phyloP scores from a whole-genome alignment of 2,888 invertebrate genomes.

The Halocaridina rubra region DNA sequence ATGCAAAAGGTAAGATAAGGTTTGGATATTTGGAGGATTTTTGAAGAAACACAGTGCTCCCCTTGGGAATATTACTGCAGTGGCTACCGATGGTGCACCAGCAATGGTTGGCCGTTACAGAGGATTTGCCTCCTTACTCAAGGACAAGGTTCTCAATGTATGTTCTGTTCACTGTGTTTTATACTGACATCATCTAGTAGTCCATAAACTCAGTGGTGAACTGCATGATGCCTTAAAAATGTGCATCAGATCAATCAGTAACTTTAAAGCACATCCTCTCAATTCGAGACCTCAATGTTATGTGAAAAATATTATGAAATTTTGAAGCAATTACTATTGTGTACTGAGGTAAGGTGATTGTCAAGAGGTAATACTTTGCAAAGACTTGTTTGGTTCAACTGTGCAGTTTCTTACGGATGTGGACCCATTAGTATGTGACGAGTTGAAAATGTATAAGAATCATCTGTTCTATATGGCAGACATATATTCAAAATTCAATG shows the following conservation, averaged over 20 bases:
- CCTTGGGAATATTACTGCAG: neutral
- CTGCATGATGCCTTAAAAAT: slow-evolving; percentile 25
- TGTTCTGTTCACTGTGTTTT: slow-evolving; percentile 35
- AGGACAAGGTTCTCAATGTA: slow-evolving; percentile 31
- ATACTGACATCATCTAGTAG: slow-evolving; percentile 37
- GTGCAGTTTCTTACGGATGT: slow-evolving; percentile 20
- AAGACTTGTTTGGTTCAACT: slow-evolving; percentile 35
- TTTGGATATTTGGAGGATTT: slow-evolving; percentile 27
- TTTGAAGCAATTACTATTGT: slow-evolving; percentile 20
- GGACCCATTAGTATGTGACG: slow-evolving; percentile 32
- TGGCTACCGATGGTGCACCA: slow-evolving; percentile 28
- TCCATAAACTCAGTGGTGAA: slow-evolving; percentile 24
- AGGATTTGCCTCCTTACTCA: slow-evolving; percentile 20
- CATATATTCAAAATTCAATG: slow-evolving; percentile 28
- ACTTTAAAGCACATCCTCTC: slow-evolving; percentile 33
- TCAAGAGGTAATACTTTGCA: slow-evolving; percentile 27
- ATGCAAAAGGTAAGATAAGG: slow-evolving; percentile 27
- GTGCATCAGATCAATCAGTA: slow-evolving; percentile 26
- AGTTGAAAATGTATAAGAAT: slow-evolving; percentile 13
- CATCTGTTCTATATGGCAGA: slow-evolving; percentile 29
- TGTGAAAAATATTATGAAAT: slow-evolving; percentile 24
- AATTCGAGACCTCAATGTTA: slow-evolving; percentile 27
- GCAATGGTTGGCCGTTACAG: slow-evolving; percentile 14
- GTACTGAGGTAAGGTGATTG: slow-evolving; percentile 22
- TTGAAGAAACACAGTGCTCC: slow-evolving; percentile 32